These are phyloP conservation scores for Chesias legatella DNA, from an alignment of 2,888 invertebrate species.

Conservation along the genomic window DNA sequence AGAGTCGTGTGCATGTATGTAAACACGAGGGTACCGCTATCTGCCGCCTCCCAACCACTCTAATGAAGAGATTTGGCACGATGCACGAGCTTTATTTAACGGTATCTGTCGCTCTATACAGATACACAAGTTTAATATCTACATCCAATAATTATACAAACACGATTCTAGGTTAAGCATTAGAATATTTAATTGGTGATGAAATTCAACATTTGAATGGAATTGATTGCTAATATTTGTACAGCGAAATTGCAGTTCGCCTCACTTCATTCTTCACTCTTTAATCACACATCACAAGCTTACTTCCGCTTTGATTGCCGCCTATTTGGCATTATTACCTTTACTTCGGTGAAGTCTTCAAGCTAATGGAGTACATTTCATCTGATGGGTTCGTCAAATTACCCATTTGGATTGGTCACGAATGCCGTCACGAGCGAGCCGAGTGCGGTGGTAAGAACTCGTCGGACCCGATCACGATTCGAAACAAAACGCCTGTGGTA, in stretches of 20 bases:
- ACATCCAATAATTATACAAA: slow-evolving; percentile 27
- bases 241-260: neutral
- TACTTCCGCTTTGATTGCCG: neutral
- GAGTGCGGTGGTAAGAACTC: slow-evolving; percentile 33
- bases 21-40: slow-evolving; percentile 61
- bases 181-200: slow-evolving; percentile 16
- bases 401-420: slow-evolving; percentile 29
- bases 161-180: slow-evolving; percentile 17
- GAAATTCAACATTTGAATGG: slow-evolving; percentile 3
- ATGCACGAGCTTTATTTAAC: slow-evolving; percentile 67
- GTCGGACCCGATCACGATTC: slow-evolving; percentile 42
- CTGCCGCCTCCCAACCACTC: slow-evolving; percentile 55
- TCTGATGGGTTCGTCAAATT: slow-evolving; percentile 27
- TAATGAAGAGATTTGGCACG: slow-evolving; percentile 79
- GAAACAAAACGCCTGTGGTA: slow-evolving; percentile 39
- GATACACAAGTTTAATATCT: slow-evolving; percentile 48
- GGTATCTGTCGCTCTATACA: slow-evolving; percentile 48
- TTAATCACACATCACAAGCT: neutral
- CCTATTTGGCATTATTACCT: slow-evolving; percentile 1
- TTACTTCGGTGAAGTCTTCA: slow-evolving; percentile 8
- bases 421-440: slow-evolving; percentile 28
- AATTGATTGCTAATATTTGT: slow-evolving; percentile 3
- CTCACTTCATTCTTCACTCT: neutral
- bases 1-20: slow-evolving; percentile 48
- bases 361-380: slow-evolving; percentile 21